Conservation (phyloP, 2,797 vertebrate species). For the Oryzias dopingdopingensis region DNA sequence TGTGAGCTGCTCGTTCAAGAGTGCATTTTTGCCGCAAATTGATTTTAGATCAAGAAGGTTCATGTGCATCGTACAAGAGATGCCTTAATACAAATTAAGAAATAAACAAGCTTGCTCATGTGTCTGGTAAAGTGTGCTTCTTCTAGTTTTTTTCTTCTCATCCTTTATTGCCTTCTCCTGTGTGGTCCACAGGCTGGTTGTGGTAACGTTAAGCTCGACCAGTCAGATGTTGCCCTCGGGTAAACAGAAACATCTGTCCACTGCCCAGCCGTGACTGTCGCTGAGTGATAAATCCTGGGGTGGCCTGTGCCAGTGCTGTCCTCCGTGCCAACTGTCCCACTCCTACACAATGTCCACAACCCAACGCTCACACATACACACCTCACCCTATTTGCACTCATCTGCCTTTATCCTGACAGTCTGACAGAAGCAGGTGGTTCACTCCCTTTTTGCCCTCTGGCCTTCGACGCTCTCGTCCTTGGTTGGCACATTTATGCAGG, state of each 20-base stretch:
- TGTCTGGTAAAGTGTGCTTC: conserved; percentile 44
- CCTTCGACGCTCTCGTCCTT: conserved; percentile 72
- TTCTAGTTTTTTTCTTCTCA: conserved; percentile 33
- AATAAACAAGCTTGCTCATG: too few species aligned
- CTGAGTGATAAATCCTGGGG: conserved; percentile 77
- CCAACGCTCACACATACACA: conserved; percentile 37
- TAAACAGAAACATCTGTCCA: conserved; percentile 80
- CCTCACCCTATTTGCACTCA: conserved; percentile 70
- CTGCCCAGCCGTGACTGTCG: conserved; percentile 74
- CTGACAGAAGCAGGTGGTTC: conserved; percentile 82
- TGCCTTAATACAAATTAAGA: too few species aligned
- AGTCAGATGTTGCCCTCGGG: conserved; percentile 74
- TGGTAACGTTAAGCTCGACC: conserved; percentile 60
- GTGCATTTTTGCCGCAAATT: too few species aligned
- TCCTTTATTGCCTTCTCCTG: conserved; percentile 27
- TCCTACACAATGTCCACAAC: conserved; percentile 54
- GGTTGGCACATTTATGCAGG: conserved; percentile 68
- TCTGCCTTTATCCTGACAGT: conserved; percentile 72
- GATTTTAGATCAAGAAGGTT: too few species aligned
- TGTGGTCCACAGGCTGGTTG: conserved; percentile 36
- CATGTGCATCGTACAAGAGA: not conserved
- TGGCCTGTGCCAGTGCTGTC: conserved; percentile 70
- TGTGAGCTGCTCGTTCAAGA: too few species aligned
- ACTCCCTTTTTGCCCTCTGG: conserved; percentile 75
- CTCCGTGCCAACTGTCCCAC: conserved; percentile 74